These are phyloP conservation scores for Lamellibrachia satsuma DNA, from an alignment of 2,888 invertebrate species.

Conservation along the genomic window DNA sequence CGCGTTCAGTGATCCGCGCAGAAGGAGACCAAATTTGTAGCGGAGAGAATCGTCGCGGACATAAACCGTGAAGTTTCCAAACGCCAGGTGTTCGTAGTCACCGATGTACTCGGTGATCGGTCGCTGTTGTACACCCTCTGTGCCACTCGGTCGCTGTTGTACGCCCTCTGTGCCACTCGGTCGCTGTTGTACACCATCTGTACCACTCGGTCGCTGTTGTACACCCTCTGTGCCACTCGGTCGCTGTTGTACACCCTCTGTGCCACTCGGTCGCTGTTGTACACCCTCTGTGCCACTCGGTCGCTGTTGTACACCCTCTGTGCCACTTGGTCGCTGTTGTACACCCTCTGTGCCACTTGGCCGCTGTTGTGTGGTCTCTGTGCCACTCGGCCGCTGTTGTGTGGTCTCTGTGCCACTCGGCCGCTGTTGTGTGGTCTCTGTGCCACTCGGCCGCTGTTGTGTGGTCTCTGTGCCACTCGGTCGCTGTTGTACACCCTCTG, in stretches of 20 bases:
- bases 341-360: conserved; percentile 32
- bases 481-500: conserved; percentile 30
- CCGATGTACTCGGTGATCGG: conserved; percentile 39
- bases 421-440: neutral
- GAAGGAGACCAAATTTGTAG: conserved; percentile 24
- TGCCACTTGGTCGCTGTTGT: neutral
- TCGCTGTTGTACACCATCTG: conserved; percentile 30
- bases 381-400: neutral
- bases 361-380: conserved; percentile 30
- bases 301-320: conserved; percentile 31
- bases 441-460: neutral
- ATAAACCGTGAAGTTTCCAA: conserved; percentile 43
- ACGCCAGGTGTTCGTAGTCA: conserved; percentile 49
- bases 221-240: conserved; percentile 31
- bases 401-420: no score
- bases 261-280: neutral
- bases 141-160: neutral
- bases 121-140: neutral
- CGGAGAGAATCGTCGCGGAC: conserved; percentile 14
- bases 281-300: neutral
- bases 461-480: conserved; percentile 30
- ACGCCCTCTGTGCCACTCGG: conserved; percentile 31
- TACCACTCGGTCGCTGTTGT: neutral
- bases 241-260: neutral
- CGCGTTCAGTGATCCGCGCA: neutral